Evolutionary conservation across 1,140 invertebrate genomes (phyloP), one percentile per base, ranked within the genome.

Genomic region (Drosophila trapezifrons): DNA sequence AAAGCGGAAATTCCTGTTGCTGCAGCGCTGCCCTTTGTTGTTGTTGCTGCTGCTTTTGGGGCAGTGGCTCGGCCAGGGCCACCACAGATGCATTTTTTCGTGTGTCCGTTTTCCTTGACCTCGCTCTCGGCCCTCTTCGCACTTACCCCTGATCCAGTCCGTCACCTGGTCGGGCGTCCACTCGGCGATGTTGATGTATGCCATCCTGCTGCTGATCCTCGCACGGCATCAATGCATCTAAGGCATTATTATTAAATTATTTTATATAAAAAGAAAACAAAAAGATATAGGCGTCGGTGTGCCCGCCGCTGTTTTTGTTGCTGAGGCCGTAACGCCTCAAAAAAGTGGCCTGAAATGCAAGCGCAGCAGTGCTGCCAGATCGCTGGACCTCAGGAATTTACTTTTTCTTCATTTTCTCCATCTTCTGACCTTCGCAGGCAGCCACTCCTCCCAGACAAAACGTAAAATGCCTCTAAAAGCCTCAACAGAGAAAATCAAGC

Each of bases 131-230:
- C 52, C 32, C 18, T 38, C 32, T 18, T 22, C 17, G 15, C 22
- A 42, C 46, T 32, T 93, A 96, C 97, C 97, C 95, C 96, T 96
- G 66, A 98, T 93, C 97, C 97, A 98, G 91, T 98, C 97, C 70
- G 95, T 97, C 60, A 98, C 97, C 94, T 98, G 96, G 85, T 97
- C 96, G n/a, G 96, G 95, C 75, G 96, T 96, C 97, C 97, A 98
- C 93, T 98, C 97, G 67, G 95, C 96, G 76, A 98, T 96, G 93
- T 98, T 97, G 82, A 98, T 95, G 93, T 96, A 97, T 92, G 96
- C 96, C 96, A 96, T 97, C 76, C 71, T 80, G 65, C 65, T 67
- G 65, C 45, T 63, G 59, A 67, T 66, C 63, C 46, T 22, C 35
- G 45, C 60, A 60, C 37, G 35, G 25, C 60, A 73, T 69, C 43